Evolutionary conservation across 1,140 invertebrate species (phyloP), one percentile per base, ranked within the genome.

Genomic region (Sminthurinus signatus): DNA sequence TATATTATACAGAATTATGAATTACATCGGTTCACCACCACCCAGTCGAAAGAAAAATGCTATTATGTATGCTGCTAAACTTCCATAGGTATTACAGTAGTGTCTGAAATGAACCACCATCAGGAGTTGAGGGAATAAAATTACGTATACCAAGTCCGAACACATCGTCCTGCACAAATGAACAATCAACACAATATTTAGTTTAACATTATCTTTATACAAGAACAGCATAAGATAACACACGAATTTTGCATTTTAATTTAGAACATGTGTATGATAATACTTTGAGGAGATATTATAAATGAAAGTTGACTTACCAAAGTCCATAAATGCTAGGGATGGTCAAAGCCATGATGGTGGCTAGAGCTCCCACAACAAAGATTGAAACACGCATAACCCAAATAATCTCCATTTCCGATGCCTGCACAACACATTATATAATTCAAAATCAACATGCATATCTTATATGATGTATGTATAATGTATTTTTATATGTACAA

Each of bases 121-220:
- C n/a, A 89, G 75, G 1, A 91, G 78, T 80, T 91, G 88, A 0
- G 88, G 89, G 73, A 91, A 91, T 15, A 91, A 78, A 55, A 91
- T 84, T 31, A 89, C 87, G 75, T 88, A 91, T 39, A 88, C 86
- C 39, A 91, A 75, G 76, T 91, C 88, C 14, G 87, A 85, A 72
- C 85, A 88, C 59, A 91, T 76, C 70, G 84, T 85, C 70, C 82
- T 82, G 70, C 19, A 2, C 29, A 32, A 48, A 48, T 25, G 5
- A 48, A 48, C 17, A 48, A 5, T 25, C 25, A n/a, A n/a, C 32
- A 36, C 32, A 36, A n/a, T 36, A 36, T 36, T 5, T 36, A 36
- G 15, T 36, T 5, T 8, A 36, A 5, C 32, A 36, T 36, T 36
- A 51, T 4, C 10, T 14, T 51, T 51, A 17, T 28, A 28, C 17